Percentiles rank a stretch among this genome's conserved stretches.
Evolutionary conservation across 1,140 invertebrate species (phyloP).

Genomic region (Calephelis virginiensis): DNA sequence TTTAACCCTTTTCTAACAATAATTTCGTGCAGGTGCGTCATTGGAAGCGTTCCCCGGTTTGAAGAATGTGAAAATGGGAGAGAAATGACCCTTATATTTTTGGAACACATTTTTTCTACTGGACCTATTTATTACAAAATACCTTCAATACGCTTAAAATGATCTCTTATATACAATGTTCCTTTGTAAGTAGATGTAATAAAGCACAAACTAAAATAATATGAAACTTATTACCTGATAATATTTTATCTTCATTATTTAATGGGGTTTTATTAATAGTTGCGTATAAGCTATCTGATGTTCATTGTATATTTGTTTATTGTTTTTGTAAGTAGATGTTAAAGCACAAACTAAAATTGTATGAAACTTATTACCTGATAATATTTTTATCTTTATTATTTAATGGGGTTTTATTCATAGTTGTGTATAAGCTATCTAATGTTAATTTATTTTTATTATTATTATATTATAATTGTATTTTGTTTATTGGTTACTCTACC

Average conservation of each 20-base stretch:
- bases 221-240: no score
- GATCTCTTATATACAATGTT: constrained; percentile 8
- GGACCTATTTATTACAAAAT: constrained; percentile 34
- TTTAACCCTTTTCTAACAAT: not conserved
- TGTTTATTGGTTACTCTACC: no score
- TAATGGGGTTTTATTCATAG: no score
- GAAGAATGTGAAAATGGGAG: constrained; percentile 32
- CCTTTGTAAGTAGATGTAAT: constrained; percentile 7
- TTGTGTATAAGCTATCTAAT: no score
- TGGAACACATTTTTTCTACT: constrained; percentile 48
- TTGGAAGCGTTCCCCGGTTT: constrained; percentile 57
- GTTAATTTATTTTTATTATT: no score
- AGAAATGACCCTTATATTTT: constrained; percentile 60
- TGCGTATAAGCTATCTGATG: no score
- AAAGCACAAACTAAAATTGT: not conserved
- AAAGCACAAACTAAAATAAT: not conserved
- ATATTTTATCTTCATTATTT: no score
- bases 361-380: no score
- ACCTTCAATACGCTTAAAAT: constrained; percentile 42
- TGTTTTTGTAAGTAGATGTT: not conserved
- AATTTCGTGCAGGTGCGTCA: constrained; percentile 49
- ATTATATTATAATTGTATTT: no score
- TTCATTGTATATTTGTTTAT: no score
- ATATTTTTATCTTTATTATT: no score
- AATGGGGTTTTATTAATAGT: no score